Percentiles rank a stretch among this genome's conserved stretches.
Conservation (phyloP, 2,113 vertebrate species). For the Petrocephalus microphthalmus region DNA sequence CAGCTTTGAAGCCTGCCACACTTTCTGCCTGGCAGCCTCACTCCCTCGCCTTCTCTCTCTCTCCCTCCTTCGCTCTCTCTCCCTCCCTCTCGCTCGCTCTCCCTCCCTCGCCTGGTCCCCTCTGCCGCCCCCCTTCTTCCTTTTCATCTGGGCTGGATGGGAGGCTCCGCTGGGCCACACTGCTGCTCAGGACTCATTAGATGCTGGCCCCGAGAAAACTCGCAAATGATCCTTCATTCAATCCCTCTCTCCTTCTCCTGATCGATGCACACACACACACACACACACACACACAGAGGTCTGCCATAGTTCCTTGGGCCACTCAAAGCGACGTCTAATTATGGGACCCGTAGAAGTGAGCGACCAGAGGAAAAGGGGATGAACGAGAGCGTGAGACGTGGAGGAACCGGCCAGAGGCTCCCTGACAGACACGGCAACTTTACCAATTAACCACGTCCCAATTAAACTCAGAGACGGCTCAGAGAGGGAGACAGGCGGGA, state of each 20-base stretch:
- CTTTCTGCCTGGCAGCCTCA: constrained; percentile 34
- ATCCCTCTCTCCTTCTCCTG: constrained; percentile 34
- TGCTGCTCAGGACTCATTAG: constrained; percentile 60
- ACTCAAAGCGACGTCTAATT: constrained; percentile 5
- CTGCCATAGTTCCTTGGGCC: background rate
- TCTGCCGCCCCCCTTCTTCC: background rate
- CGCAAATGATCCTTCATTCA: constrained; percentile 47
- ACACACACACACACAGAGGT: background rate
- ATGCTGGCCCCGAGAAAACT: constrained; percentile 48
- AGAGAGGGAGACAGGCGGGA: background rate
- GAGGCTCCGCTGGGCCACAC: constrained; percentile 41
- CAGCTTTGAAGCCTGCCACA: constrained; percentile 21
- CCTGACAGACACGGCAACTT: background rate
- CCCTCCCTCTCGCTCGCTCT: background rate
- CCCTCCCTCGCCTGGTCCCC: constrained; percentile 10
- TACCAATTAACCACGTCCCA: constrained; percentile 16
- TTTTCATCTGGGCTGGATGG: constrained; percentile 51
- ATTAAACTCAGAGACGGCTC: background rate
- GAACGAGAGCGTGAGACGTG: background rate
- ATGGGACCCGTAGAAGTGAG: constrained; percentile 40
- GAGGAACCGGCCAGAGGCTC: background rate
- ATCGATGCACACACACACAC: constrained; percentile 18
- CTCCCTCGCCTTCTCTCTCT: constrained; percentile 8
- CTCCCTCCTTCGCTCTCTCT: background rate
- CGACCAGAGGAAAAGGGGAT: constrained; percentile 8